phyloP scores from a whole-genome alignment of 2,797 vertebrate genomes.

The Enteromius argenteus region DNA sequence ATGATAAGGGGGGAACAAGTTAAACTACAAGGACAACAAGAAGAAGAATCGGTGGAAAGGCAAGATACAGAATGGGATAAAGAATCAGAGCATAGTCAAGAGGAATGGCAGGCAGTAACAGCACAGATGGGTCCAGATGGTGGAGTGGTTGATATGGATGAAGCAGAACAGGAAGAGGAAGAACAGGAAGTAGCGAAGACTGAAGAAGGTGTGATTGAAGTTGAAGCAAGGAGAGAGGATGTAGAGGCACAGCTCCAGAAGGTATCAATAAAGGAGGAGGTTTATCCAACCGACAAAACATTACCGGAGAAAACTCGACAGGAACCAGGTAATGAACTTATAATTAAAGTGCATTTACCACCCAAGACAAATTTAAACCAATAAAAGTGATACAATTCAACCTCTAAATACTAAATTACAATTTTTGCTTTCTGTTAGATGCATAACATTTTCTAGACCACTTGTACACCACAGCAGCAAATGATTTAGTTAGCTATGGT shows the following conservation, averaged over 20 bases:
- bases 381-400: neutral
- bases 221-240: constrained; percentile 29
- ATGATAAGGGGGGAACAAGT: constrained; percentile 34
- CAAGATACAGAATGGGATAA: constrained; percentile 14
- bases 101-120: constrained; percentile 25
- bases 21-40: constrained; percentile 41
- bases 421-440: neutral
- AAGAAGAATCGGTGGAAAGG: constrained; percentile 38
- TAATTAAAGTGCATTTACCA: constrained; percentile 8
- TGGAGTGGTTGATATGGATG: constrained; percentile 45
- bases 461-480: constrained; percentile 27
- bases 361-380: neutral
- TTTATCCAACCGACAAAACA: constrained; percentile 53
- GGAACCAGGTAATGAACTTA: constrained; percentile 46
- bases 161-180: constrained; percentile 39
- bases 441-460: neutral
- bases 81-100: constrained; percentile 35
- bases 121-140: constrained; percentile 15
- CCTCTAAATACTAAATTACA: neutral
- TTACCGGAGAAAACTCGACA: constrained; percentile 38
- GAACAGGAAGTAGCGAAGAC: constrained; percentile 52
- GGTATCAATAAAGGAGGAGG: constrained; percentile 51
- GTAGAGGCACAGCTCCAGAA: constrained; percentile 36
- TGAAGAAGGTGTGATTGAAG: constrained; percentile 28
- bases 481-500: constrained; percentile 39